Conservation (phyloP, 2,113 vertebrate species). For the Synodontis membranacea region DNA sequence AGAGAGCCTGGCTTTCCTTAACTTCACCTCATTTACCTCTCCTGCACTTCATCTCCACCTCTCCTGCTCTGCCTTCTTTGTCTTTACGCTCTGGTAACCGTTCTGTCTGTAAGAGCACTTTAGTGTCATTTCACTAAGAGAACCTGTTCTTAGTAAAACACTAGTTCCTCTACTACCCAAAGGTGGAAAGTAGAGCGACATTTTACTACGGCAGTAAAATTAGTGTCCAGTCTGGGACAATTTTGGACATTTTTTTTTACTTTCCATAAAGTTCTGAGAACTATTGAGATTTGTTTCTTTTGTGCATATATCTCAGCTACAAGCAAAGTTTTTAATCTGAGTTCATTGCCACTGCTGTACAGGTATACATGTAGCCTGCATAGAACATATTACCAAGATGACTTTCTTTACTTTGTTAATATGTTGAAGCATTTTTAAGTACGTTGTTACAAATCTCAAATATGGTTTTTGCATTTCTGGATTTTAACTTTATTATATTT, state of each 20-base stretch:
- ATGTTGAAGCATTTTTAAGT: neutral
- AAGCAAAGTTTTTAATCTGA: neutral
- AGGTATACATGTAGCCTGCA: neutral
- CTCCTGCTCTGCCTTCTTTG: neutral
- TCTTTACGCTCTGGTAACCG: neutral
- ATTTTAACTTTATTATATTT: neutral
- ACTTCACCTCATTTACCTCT: conserved; percentile 36
- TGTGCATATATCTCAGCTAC: neutral
- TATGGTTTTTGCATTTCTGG: neutral
- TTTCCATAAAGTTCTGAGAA: neutral
- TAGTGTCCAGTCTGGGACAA: neutral
- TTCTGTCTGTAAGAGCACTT: neutral
- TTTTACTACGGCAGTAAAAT: neutral
- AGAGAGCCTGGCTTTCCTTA: conserved; percentile 34
- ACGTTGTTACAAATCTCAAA: neutral
- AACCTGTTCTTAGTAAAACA: neutral
- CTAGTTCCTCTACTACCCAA: neutral
- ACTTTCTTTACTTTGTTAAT: neutral
- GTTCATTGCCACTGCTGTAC: neutral
- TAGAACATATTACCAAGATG: neutral
- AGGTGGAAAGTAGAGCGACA: neutral
- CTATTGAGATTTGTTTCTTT: neutral
- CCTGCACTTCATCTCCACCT: conserved; percentile 8
- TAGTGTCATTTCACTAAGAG: neutral
- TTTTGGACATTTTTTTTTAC: neutral